These are phyloP conservation scores for Centrocercus urophasianus DNA, from an alignment of 2,113 vertebrate species.

Conservation along the genomic window DNA sequence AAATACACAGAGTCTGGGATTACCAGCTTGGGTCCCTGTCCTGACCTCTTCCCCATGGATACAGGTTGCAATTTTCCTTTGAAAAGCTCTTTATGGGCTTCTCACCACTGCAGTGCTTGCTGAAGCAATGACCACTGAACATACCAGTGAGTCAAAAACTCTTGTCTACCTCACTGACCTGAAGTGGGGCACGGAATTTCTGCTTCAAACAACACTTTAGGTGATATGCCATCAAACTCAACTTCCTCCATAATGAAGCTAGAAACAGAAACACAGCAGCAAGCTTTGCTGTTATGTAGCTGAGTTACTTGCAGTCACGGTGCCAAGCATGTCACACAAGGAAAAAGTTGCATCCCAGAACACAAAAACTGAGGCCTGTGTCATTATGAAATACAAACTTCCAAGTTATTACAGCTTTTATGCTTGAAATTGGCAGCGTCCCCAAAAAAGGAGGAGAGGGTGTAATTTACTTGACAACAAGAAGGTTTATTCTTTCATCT, in stretches of 20 bases:
- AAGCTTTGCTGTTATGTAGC: neutral
- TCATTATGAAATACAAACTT: neutral
- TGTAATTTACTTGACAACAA: neutral
- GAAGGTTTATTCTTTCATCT: neutral
- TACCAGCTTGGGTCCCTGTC: neutral
- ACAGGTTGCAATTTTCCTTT: neutral
- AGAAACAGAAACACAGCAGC: neutral
- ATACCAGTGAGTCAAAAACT: neutral
- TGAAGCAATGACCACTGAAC: rapidly evolving
- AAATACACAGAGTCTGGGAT: neutral
- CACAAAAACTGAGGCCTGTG: neutral
- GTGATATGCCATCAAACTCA: neutral
- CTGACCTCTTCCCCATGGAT: neutral
- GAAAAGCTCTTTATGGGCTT: neutral
- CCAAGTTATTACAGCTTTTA: neutral
- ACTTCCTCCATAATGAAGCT: neutral
- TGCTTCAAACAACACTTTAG: neutral
- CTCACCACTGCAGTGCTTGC: neutral
- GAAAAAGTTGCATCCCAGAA: neutral
- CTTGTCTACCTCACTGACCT: neutral
- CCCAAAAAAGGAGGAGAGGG: neutral
- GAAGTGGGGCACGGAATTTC: neutral
- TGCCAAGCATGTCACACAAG: neutral
- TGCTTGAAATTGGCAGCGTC: neutral
- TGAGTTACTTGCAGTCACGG: rapidly evolving